Conservation (phyloP, 2,113 vertebrate genomes). For the Marcusenius ussheri region DNA sequence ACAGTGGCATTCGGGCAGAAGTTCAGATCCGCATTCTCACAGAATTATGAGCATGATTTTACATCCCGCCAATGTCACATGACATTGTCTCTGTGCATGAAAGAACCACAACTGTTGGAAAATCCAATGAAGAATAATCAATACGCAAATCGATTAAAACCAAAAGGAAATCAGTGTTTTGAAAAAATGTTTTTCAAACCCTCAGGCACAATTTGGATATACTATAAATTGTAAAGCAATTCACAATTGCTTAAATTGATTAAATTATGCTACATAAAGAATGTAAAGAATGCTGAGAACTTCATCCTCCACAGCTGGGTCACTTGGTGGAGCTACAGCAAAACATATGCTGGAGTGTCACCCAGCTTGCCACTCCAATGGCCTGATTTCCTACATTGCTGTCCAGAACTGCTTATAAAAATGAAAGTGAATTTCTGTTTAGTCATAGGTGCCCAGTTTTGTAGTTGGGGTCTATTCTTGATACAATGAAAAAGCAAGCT, state of each 20-base stretch:
- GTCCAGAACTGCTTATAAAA: background rate
- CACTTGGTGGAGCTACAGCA: conserved; percentile 17
- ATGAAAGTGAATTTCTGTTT: background rate
- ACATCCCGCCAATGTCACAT: background rate
- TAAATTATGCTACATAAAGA: background rate
- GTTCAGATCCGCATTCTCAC: background rate
- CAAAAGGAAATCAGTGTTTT: background rate
- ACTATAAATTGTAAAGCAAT: background rate
- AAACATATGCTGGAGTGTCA: background rate
- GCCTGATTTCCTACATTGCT: background rate
- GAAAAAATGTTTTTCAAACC: background rate
- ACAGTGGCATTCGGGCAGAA: background rate
- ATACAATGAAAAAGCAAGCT: background rate
- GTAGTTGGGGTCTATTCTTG: background rate
- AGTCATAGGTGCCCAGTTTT: background rate
- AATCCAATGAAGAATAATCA: background rate
- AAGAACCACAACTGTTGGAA: background rate
- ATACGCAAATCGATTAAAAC: background rate
- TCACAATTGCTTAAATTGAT: background rate
- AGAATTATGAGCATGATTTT: background rate
- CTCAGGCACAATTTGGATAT: background rate
- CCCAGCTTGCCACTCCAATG: background rate
- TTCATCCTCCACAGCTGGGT: background rate
- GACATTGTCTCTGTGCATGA: background rate
- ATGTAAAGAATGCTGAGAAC: background rate